These are phyloP conservation scores for Cyaniris semiargus DNA, from an alignment of 2,888 invertebrate genomes.

Conservation along the genomic window DNA sequence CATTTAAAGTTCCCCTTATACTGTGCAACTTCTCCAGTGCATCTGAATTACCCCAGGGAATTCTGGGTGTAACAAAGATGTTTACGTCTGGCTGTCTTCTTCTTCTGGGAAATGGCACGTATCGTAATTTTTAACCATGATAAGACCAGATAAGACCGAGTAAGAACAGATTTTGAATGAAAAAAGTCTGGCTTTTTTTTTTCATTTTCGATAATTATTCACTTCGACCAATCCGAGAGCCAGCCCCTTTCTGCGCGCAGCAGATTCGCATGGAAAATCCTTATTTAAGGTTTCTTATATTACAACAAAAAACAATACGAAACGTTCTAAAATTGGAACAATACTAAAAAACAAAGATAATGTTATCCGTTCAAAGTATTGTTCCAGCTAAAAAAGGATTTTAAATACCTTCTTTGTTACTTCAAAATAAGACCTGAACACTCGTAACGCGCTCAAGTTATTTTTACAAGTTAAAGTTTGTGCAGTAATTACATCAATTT, in stretches of 20 bases:
- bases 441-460: slow-evolving; percentile 18
- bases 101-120: slow-evolving; percentile 19
- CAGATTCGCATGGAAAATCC: too few species aligned
- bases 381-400: not conserved
- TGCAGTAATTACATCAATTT: slow-evolving; percentile 48
- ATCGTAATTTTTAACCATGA: not conserved
- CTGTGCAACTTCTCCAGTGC: slow-evolving; percentile 68
- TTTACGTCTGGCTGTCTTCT: slow-evolving; percentile 13
- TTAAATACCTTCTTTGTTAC: slow-evolving; percentile 5
- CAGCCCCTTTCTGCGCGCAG: too few species aligned
- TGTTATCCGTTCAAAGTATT: not conserved
- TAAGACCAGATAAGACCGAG: not conserved
- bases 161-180: not conserved
- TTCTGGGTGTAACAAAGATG: slow-evolving; percentile 34
- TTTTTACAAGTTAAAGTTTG: slow-evolving; percentile 28
- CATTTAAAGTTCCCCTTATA: slow-evolving; percentile 62
- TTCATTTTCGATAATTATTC: not conserved
- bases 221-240: too few species aligned
- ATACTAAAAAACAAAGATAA: not conserved
- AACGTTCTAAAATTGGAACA: not conserved
- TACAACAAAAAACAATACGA: not conserved
- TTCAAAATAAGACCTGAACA: not conserved
- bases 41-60: slow-evolving; percentile 65
- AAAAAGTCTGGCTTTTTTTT: not conserved
- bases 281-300: not conserved